Evolutionary conservation across 2,113 vertebrate species (phyloP), one percentile per base, ranked within the genome.

Genomic region (Arothron firmamentum): DNA sequence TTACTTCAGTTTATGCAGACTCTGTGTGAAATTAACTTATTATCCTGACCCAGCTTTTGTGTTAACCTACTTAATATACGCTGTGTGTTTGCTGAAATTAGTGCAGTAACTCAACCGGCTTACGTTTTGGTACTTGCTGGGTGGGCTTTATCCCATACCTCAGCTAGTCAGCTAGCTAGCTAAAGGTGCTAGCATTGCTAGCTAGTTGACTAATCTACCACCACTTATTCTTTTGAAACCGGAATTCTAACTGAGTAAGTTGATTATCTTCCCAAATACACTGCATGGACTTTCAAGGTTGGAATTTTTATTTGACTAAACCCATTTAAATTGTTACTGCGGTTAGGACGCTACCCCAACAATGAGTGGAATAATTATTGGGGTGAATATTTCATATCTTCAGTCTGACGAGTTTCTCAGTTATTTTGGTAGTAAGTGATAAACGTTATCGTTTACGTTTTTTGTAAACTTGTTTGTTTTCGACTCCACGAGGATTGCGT

Each of bases 121-220:
- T 58, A 23, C 34, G 19, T 52, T 67, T 82, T 74, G 67, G 49
- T 80, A 23, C 46, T 85, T 59, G 75, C 73, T 75, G 80, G 74
- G 79, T 82, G 86, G 85, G 73, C 72, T 62, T 87, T 85, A 80
- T 88, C 72, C 78, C 66, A 75, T 69, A 78, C 55, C 71, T 74
- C 74, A 68, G 83, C 74, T 72, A 76, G 79, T 67, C 85, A 76
- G 88, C 78, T 82, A 77, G 82, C 83, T 83, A 72, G 85, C 85
- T 67, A 34, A 63, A 57, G 11, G 48, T 59, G 81, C 81, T 84
- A 85, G 79, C 67, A 73, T 74, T 70, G 80, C 68, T 83, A 80
- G 67, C 78, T 79, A 73, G 75, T 60, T 86, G 81, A 75, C 83
- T 75, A 77, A 78, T 62, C 50, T 28, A 21, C 56, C 52, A 31